Percentiles rank a stretch among this genome's conserved stretches.
These are phyloP conservation scores for Coluber constrictor DNA, from an alignment of 2,797 vertebrate species.

Conservation along the genomic window DNA sequence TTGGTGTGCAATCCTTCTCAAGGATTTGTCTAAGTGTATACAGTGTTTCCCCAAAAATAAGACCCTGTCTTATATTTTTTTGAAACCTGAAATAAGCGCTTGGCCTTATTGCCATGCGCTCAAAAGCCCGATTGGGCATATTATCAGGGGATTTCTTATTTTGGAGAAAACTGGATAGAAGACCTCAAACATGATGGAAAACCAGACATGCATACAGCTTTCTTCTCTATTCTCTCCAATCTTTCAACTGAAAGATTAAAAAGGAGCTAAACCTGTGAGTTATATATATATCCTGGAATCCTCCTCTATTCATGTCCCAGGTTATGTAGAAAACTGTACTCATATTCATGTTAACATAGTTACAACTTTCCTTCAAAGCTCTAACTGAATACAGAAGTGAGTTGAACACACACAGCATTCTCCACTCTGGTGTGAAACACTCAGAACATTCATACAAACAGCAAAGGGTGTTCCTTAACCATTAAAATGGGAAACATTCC, in stretches of 20 bases:
- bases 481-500: neutral
- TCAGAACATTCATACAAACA: neutral
- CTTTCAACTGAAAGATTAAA: neutral
- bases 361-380: neutral
- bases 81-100: no score
- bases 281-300: neutral
- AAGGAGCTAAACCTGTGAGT: neutral
- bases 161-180: neutral
- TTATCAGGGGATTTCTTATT: no score
- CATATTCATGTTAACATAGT: neutral
- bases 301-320: neutral
- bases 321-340: neutral
- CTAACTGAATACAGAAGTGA: neutral
- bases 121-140: no score
- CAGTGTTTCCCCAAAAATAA: no score
- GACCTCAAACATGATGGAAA: neutral
- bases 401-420: neutral
- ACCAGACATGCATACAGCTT: neutral
- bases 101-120: no score
- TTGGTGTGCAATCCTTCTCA: neutral
- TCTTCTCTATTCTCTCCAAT: neutral
- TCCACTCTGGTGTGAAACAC: neutral
- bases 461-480: neutral
- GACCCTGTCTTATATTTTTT: no score
- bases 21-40: neutral